Conservation (phyloP, 2,797 vertebrate species). For the Anomalospiza imberbis region DNA sequence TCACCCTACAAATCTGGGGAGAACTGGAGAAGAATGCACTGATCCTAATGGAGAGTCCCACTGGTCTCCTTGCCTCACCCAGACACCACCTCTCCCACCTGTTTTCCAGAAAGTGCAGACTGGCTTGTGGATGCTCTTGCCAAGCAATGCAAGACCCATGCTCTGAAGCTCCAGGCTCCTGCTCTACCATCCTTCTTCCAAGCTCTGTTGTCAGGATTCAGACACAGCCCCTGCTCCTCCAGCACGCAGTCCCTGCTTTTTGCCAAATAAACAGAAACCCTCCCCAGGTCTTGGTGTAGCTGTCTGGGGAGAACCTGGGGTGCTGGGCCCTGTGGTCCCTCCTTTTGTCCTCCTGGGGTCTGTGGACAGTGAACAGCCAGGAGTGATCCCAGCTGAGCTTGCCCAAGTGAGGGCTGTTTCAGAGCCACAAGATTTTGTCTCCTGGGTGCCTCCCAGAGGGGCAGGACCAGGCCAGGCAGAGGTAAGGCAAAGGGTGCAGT, state of each 20-base stretch:
- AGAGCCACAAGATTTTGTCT: not conserved
- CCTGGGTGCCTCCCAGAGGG: not conserved
- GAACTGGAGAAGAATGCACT: not conserved
- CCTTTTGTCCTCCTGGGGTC: not conserved
- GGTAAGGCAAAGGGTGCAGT: not conserved
- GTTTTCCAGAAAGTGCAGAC: not conserved
- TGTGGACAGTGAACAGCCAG: not conserved
- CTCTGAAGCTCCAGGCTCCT: not conserved
- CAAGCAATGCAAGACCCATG: not conserved
- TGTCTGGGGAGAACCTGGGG: not conserved
- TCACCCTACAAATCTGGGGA: not conserved
- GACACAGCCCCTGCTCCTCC: not conserved
- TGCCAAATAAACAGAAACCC: constrained; percentile 38
- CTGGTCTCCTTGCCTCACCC: not conserved
- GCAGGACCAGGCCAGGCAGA: not conserved
- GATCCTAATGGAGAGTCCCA: not conserved
- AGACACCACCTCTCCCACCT: not conserved
- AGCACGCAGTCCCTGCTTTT: not conserved
- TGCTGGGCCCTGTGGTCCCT: not conserved
- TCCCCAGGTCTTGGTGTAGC: not conserved
- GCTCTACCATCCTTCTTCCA: not conserved
- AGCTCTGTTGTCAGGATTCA: not conserved
- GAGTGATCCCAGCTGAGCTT: not conserved
- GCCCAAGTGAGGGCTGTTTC: not conserved
- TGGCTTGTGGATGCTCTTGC: not conserved